Conservation (phyloP, 2,888 invertebrate genomes). For the Amiota communis region DNA sequence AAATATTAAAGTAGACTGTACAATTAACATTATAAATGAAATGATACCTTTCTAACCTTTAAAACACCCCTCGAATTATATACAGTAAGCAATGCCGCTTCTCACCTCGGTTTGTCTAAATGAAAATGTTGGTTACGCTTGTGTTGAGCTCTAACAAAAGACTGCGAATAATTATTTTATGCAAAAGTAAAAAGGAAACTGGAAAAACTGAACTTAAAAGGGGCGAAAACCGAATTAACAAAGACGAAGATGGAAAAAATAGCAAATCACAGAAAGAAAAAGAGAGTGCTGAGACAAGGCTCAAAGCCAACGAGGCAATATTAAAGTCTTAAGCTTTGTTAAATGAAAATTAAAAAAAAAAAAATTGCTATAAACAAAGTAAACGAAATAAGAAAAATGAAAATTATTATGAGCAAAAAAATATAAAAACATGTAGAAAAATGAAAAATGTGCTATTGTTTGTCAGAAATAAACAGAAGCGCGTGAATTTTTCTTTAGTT, state of each 20-base stretch:
- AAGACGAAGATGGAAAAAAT: conserved; percentile 5
- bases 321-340: conserved; percentile 37
- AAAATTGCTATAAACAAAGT: conserved; percentile 25
- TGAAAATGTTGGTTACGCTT: conserved; percentile 40
- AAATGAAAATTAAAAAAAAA: conserved; percentile 62
- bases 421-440: conserved; percentile 1
- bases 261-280: conserved; percentile 26
- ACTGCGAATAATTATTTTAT: conserved; percentile 37
- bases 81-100: no score
- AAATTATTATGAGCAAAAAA: background rate
- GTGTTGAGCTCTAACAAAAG: conserved; percentile 37
- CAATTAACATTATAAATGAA: no score
- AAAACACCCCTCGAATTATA: no score
- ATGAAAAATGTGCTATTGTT: conserved; percentile 7
- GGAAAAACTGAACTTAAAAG: background rate
- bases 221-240: background rate
- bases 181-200: conserved; percentile 8
- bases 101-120: no score
- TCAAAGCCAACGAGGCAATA: background rate
- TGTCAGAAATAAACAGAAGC: background rate
- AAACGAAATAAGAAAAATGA: background rate
- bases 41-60: no score
- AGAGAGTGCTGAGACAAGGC: conserved; percentile 19
- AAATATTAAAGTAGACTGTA: no score
- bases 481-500: background rate